Base-by-base conservation (phyloP, 30 jellyfish, hydroid and myxozoan genomes). In the Calvadosia cruxmelitensis region DNA sequence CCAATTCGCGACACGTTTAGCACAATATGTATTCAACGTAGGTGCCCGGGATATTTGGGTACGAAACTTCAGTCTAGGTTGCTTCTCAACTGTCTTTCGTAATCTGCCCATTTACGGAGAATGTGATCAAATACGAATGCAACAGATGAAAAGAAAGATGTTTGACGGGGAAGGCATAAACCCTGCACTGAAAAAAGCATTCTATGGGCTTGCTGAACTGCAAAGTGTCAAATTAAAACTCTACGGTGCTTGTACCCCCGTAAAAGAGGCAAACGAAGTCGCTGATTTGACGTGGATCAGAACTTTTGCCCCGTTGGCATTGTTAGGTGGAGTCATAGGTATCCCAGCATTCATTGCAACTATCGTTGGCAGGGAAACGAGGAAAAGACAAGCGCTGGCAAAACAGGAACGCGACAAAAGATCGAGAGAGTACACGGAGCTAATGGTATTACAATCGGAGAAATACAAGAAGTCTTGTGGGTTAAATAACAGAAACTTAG, bases 291-390 rank as follows among this genome's bases (percentile, higher is more conserved):
- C 76, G 13, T 87, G 96, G 96, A 64, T 87, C 24, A 76, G 84
- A 71, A 74, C 86, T n/a, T 78, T 74, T 23, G 94, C 96, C 1
- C 96, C 96, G 20, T 32, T 87, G 2, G 68, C 75, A 49, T 57
- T 87, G 3, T 62, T 87, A 42, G 29, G 70, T 3, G 96, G 83
- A 0, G 85, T 87, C 20, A 84, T 87, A 2, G 90, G 78, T 31
- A 83, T 87, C 16, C 96, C 96, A n/a, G 82, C 92, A 2, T 49
- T 74, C 26, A 80, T 87, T 29, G 74, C 96, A 42, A 77, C 93
- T 65, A 73, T 79, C 27, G 96, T 87, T 33, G 67, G 93, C 78
- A 61, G 92, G 29, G 96, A 76, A 27, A 93, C 79, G 48, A 76
- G 92, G 42, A 35, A 84, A 49, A 86, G 96, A 29, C 94, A 79